Percentiles rank a stretch among this genome's conserved stretches.
Conservation (phyloP, 2,113 vertebrate species). For the Protobothrops flavoviridis region DNA sequence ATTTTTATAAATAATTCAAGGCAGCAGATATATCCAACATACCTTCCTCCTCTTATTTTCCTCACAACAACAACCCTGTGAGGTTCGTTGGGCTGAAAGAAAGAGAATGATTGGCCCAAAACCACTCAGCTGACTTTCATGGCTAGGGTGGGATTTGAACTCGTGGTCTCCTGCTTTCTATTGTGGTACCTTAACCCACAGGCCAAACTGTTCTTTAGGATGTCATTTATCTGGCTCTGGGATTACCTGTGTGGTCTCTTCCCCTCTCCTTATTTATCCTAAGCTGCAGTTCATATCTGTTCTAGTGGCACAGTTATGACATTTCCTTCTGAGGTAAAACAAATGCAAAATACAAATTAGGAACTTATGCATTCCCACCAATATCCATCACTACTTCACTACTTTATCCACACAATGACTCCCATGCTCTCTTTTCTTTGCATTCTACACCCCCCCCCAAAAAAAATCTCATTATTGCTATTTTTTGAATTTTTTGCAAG, state of each 20-base stretch:
- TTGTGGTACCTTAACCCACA: not conserved
- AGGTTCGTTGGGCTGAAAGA: not conserved
- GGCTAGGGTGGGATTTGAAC: not conserved
- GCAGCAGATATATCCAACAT: no score
- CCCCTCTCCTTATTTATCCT: not conserved
- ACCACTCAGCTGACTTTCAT: not conserved
- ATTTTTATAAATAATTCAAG: no score
- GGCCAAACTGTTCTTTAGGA: not conserved
- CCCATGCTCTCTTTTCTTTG: not conserved
- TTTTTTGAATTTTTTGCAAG: not conserved
- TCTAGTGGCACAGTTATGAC: not conserved
- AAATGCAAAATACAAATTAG: not conserved
- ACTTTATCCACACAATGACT: not conserved
- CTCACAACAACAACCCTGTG: not conserved
- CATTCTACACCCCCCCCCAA: not conserved
- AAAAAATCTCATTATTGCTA: not conserved
- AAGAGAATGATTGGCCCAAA: not conserved
- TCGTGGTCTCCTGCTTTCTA: not conserved
- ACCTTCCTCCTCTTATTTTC: not conserved
- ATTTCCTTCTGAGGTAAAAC: not conserved
- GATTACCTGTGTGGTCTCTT: not conserved
- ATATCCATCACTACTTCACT: not conserved
- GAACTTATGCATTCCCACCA: not conserved
- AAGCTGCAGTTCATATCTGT: not conserved
- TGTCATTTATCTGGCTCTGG: not conserved